These are phyloP conservation scores for Andrena marginata DNA, from an alignment of 2,888 invertebrate genomes.

Conservation along the genomic window DNA sequence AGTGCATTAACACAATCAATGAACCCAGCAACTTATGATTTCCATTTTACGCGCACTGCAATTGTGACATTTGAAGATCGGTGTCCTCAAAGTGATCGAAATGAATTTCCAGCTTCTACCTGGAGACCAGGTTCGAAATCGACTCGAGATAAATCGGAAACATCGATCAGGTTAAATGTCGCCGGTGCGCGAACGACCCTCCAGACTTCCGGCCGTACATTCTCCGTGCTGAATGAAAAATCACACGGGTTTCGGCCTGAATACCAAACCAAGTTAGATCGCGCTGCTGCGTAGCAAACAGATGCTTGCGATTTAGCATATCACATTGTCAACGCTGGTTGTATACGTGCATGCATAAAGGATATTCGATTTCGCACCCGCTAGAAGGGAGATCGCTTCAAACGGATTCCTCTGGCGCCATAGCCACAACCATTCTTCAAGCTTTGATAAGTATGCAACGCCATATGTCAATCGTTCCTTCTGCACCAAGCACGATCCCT, in stretches of 20 bases:
- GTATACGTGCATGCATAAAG: conserved; percentile 52
- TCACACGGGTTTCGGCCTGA: conserved; percentile 46
- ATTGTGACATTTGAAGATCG: conserved; percentile 44
- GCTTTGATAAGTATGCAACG: conserved; percentile 7
- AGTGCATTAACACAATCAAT: neutral
- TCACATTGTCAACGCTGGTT: conserved; percentile 56
- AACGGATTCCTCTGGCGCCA: conserved; percentile 9
- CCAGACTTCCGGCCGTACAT: conserved; percentile 38
- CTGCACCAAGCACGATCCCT: neutral
- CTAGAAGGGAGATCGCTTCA: conserved; percentile 39
- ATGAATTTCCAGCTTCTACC: conserved; percentile 44
- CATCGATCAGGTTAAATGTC: conserved; percentile 67
- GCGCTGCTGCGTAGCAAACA: conserved; percentile 49
- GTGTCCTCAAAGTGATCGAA: conserved; percentile 8
- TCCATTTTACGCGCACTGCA: neutral
- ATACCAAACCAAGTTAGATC: conserved; percentile 51
- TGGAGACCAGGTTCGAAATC: conserved; percentile 40
- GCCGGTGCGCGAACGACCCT: conserved; percentile 26
- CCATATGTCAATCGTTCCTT: neutral
- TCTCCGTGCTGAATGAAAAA: conserved; percentile 62
- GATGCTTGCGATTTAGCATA: conserved; percentile 63
- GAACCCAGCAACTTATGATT: neutral
- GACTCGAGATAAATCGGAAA: conserved; percentile 55
- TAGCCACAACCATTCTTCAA: conserved; percentile 14
- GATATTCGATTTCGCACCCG: conserved; percentile 47